A percentile compares a stretch with the other conserved stretches of the same genome.
phyloP scores from a whole-genome alignment of 1,140 invertebrate genomes.

The Calliopsis andreniformis region DNA sequence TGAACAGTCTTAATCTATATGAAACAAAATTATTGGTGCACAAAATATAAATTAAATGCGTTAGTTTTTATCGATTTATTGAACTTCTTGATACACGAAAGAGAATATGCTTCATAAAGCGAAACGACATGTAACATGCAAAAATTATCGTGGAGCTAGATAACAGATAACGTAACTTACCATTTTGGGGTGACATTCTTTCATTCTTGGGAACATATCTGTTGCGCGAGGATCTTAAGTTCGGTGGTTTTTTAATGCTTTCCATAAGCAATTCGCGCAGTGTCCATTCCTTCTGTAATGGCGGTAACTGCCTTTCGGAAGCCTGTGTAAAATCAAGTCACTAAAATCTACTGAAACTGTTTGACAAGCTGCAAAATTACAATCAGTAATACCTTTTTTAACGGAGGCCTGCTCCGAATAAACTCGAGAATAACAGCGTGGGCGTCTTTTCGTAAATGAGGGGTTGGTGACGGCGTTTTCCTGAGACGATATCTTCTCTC shows the following conservation, averaged over 20 bases:
- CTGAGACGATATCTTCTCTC: constrained; percentile 91
- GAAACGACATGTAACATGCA: constrained; percentile 11
- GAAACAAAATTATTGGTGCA: neutral
- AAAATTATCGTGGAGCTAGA: neutral
- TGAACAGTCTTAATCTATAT: neutral
- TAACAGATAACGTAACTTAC: constrained; percentile 35
- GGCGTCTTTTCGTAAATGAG: constrained; percentile 94
- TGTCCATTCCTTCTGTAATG: constrained; percentile 86
- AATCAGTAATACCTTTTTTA: constrained; percentile 88
- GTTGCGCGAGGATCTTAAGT: constrained; percentile 83
- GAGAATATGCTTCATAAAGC: constrained; percentile 19
- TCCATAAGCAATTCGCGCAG: constrained; percentile 93
- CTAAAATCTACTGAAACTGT: constrained; percentile 30
- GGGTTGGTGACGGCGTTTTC: constrained; percentile 84
- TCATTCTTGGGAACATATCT: constrained; percentile 39
- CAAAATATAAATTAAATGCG: neutral
- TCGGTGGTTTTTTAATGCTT: constrained; percentile 91
- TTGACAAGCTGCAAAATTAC: constrained; percentile 10
- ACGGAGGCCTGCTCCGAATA: constrained; percentile 95
- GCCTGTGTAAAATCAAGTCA: constrained; percentile 83
- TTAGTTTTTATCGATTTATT: constrained; percentile 36
- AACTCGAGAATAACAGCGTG: constrained; percentile 97
- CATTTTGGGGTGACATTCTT: constrained; percentile 19
- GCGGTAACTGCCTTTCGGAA: constrained; percentile 92
- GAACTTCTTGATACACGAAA: constrained; percentile 20